phyloP scores from a whole-genome alignment of 2,797 vertebrate genomes.

The Manis crassicaudata region DNA sequence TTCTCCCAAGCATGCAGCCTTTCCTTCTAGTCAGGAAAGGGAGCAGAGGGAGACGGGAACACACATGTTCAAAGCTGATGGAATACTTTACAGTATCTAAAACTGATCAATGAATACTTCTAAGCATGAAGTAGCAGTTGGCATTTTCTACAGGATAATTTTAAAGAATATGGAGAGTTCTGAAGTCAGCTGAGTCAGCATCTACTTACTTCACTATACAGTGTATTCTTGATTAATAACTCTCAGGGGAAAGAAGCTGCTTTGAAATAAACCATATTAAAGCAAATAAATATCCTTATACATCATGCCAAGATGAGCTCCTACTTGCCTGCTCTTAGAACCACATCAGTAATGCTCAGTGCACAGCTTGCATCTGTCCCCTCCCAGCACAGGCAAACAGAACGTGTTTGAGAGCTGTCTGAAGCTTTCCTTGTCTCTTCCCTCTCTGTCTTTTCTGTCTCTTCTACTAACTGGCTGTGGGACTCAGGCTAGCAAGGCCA shows the following conservation, averaged over 20 bases:
- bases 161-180: background rate
- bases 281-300: background rate
- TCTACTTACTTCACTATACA: background rate
- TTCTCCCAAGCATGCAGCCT: background rate
- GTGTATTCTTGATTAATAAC: background rate
- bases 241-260: background rate
- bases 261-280: background rate
- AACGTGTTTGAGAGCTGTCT: background rate
- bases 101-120: background rate
- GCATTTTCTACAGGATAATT: background rate
- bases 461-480: background rate
- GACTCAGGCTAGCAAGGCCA: background rate
- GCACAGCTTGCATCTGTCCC: background rate
- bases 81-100: background rate
- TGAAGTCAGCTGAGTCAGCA: background rate
- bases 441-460: background rate
- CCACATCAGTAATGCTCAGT: background rate
- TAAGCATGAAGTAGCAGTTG: background rate
- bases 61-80: background rate
- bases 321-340: background rate
- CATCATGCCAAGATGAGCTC: background rate
- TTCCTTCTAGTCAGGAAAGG: background rate
- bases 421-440: background rate
- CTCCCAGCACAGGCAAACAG: background rate
- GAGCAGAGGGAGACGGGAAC: background rate